phyloP scores from a whole-genome alignment of 2,888 invertebrate genomes.

The Andrena praecox region DNA sequence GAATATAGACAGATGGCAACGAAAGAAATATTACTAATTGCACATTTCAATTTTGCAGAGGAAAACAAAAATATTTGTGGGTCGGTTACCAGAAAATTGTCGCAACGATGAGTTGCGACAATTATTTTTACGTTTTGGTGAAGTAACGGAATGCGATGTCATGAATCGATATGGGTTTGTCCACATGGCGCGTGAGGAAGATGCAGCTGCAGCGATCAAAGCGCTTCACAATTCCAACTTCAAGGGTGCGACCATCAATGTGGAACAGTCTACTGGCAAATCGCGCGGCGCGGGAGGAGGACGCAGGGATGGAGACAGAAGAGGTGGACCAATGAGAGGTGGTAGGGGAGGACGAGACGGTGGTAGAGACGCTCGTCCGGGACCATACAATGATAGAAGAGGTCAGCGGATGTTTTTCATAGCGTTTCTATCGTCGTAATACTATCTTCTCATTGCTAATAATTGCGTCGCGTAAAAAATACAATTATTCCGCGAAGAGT shows the following conservation, averaged over 20 bases:
- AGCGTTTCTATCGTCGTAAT: conserved; percentile 20
- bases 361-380: conserved; percentile 85
- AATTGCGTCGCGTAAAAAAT: not conserved
- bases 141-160: conserved; percentile 97
- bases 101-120: conserved; percentile 93
- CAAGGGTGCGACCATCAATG: conserved; percentile 93
- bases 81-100: conserved; percentile 94
- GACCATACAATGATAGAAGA: conserved; percentile 84
- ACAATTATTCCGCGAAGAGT: not conserved
- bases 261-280: conserved; percentile 93
- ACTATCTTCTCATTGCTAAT: conserved; percentile 68
- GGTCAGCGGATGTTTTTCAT: conserved; percentile 70
- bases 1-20: conserved; percentile 16
- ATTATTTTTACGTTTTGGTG: conserved; percentile 94
- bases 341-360: conserved; percentile 85
- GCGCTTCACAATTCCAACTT: conserved; percentile 93
- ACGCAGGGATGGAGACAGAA: conserved; percentile 86
- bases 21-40: conserved; percentile 40
- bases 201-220: conserved; percentile 93
- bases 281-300: conserved; percentile 88
- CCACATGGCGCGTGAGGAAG: conserved; percentile 93
- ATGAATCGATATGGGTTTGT: conserved; percentile 98
- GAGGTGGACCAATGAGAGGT: conserved; percentile 86
- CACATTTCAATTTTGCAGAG: conserved; percentile 84
- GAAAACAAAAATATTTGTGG: conserved; percentile 96